Conservation (phyloP, 2,113 vertebrate species). For the Numida meleagris region DNA sequence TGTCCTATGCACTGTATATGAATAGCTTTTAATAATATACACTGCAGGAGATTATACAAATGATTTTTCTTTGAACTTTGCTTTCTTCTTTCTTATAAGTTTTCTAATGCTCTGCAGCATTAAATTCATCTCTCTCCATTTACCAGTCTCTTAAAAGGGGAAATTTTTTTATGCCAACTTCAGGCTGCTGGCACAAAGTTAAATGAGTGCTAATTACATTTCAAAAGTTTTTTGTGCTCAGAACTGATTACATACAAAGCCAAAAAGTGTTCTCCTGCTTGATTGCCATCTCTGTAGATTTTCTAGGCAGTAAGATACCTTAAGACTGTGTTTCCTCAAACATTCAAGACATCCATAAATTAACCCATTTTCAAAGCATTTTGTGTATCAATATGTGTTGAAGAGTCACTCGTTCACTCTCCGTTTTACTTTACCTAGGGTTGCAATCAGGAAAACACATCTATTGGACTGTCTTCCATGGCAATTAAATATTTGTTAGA, state of each 20-base stretch:
- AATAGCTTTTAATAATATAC: constrained; percentile 46
- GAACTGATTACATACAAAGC: background rate
- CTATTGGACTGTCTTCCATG: background rate
- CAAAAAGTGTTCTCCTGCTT: background rate
- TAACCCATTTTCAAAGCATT: background rate
- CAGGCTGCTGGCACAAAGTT: background rate
- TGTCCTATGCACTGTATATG: background rate
- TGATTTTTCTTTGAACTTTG: constrained; percentile 43
- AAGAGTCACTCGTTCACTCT: background rate
- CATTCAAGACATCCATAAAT: background rate
- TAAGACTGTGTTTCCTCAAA: background rate
- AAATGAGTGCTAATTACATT: background rate
- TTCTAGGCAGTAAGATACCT: background rate
- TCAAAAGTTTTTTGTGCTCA: background rate
- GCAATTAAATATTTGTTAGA: background rate
- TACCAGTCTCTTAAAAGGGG: constrained; percentile 23
- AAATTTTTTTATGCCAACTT: background rate
- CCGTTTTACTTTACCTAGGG: background rate
- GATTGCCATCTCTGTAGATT: background rate
- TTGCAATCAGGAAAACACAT: background rate
- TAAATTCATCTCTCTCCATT: background rate
- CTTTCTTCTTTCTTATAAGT: constrained; percentile 10
- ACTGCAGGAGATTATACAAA: constrained; percentile 11
- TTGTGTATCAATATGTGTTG: background rate
- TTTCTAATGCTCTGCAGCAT: background rate